Evolutionary conservation across 30 jellyfish, hydroid and myxozoan genomes (phyloP).

Genomic region (Nemopilema nomurai): DNA sequence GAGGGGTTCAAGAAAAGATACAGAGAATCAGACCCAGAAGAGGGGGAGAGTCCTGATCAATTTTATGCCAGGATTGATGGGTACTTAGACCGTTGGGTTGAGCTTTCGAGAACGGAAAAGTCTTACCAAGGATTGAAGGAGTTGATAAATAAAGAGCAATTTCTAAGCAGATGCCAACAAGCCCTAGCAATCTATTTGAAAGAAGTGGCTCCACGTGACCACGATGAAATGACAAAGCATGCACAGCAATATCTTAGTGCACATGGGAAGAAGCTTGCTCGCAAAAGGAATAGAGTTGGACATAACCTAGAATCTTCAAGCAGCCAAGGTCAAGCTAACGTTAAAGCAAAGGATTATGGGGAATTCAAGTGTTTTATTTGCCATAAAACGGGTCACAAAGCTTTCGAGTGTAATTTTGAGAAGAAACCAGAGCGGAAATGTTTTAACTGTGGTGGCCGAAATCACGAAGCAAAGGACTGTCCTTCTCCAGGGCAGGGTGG

Average conservation of each 20-base stretch:
- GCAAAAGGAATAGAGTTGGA: conserved; percentile 42
- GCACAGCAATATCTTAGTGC: conserved; percentile 57
- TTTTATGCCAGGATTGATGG: conserved; percentile 49
- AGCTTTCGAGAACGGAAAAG: conserved; percentile 45
- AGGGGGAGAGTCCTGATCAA: conserved; percentile 58
- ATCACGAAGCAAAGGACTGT: conserved; percentile 47
- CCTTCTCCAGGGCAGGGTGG: conserved; percentile 55
- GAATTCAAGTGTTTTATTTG: conserved; percentile 24
- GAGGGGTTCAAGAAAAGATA: conserved; percentile 43
- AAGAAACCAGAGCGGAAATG: conserved; percentile 33
- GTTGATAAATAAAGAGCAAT: conserved; percentile 38
- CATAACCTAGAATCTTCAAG: background rate
- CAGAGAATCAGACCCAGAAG: conserved; percentile 60
- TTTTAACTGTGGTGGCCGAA: conserved; percentile 33
- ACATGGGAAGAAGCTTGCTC: conserved; percentile 24
- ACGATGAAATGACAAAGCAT: conserved; percentile 22
- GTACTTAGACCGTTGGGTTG: conserved; percentile 49
- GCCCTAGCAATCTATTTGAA: conserved; percentile 29
- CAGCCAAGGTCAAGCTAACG: background rate
- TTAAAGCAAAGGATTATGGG: conserved; percentile 25
- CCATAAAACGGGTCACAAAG: conserved; percentile 29
- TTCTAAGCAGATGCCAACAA: conserved; percentile 38
- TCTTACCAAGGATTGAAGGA: conserved; percentile 42
- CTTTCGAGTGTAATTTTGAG: conserved; percentile 39
- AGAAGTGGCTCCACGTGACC: conserved; percentile 16